These are phyloP conservation scores for Drosophila paulistorum DNA, from an alignment of 1,140 invertebrate species.

Conservation along the genomic window DNA sequence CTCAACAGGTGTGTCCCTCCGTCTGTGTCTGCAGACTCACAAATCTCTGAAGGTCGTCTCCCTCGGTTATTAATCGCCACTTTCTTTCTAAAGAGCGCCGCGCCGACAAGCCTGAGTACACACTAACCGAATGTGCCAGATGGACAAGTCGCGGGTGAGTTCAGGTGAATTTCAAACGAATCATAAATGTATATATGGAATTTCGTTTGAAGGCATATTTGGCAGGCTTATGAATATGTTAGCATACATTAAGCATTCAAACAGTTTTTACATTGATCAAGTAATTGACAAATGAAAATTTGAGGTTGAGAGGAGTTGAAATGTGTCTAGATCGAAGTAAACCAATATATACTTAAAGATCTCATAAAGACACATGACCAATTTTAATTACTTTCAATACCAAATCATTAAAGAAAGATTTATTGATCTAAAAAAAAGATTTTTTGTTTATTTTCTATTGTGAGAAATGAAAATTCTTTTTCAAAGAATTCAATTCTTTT, in stretches of 20 bases:
- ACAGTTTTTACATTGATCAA: no score
- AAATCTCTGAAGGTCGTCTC: constrained; percentile 69
- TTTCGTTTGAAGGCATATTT: constrained; percentile 33
- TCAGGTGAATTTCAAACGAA: constrained; percentile 42
- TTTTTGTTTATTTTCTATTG: no score
- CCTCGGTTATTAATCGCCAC: constrained; percentile 77
- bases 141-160: constrained; percentile 18
- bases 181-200: constrained; percentile 3
- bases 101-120: constrained; percentile 41
- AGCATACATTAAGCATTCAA: neutral
- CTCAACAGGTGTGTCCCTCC: constrained; percentile 33
- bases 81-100: constrained; percentile 51
- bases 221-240: neutral
- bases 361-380: no score
- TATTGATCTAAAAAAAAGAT: no score
- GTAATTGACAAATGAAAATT: no score
- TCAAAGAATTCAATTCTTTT: no score
- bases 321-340: no score
- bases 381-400: no score
- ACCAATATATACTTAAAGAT: no score
- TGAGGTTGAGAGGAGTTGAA: no score
- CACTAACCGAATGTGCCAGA: constrained; percentile 32
- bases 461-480: no score
- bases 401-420: no score
- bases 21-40: constrained; percentile 27